These are phyloP conservation scores for Prunella himalayana DNA, from an alignment of 2,113 vertebrate species.

Conservation along the genomic window DNA sequence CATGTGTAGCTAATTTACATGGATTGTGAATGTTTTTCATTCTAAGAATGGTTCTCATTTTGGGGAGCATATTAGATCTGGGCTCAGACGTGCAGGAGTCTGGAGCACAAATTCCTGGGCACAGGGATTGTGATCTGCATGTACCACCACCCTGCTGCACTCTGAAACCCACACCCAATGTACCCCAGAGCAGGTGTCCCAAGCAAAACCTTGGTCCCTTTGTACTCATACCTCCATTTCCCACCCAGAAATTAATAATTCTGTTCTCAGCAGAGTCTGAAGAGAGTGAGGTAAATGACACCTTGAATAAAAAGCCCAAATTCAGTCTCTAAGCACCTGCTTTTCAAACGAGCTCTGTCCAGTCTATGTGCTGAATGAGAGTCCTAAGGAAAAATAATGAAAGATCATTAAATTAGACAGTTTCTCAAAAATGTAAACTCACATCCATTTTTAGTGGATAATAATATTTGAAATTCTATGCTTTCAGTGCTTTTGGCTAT, in stretches of 20 bases:
- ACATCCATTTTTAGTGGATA: background rate
- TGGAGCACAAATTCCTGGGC: background rate
- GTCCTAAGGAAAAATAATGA: background rate
- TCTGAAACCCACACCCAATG: background rate
- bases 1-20: background rate
- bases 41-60: background rate
- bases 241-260: background rate
- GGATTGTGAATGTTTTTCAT: background rate
- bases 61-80: background rate
- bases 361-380: background rate
- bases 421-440: background rate
- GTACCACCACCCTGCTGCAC: background rate
- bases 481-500: background rate
- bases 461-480: background rate
- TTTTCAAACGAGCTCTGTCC: background rate
- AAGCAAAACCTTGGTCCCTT: background rate
- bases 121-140: background rate
- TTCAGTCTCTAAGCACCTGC: background rate
- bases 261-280: background rate
- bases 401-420: background rate
- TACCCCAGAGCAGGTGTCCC: background rate
- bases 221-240: background rate
- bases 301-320: background rate
- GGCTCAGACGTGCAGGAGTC: background rate
- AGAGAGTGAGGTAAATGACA: background rate